Conservation (phyloP, 2,797 vertebrate genomes). For the Monodelphis domestica region DNA sequence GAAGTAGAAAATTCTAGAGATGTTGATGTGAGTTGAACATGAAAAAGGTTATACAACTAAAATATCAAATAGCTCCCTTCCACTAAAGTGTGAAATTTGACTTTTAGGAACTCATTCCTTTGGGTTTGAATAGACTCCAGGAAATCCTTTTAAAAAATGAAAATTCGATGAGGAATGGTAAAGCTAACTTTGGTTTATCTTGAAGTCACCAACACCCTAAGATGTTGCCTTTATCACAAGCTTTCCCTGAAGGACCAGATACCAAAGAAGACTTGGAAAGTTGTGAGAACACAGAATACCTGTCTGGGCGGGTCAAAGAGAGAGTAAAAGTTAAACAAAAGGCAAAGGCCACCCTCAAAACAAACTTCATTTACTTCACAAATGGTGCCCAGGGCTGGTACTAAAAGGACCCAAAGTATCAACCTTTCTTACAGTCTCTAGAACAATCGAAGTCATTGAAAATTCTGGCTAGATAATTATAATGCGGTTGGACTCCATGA, state of each 20-base stretch:
- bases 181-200: slow-evolving; percentile 1
- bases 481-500: neutral
- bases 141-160: slow-evolving; percentile 2
- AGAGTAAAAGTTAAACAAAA: neutral
- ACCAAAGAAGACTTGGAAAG: neutral
- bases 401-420: neutral
- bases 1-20: neutral
- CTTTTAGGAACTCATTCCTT: neutral
- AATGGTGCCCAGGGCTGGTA: neutral
- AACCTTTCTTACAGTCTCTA: neutral
- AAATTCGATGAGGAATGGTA: neutral
- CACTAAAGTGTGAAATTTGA: neutral
- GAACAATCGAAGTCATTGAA: neutral
- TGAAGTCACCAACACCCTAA: neutral
- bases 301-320: neutral
- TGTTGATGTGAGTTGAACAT: neutral
- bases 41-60: neutral
- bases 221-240: neutral
- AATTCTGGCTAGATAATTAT: neutral
- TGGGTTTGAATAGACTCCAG: neutral
- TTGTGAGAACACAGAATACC: neutral
- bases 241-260: neutral
- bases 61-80: neutral
- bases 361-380: neutral
- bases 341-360: neutral